A percentile compares a stretch with the other conserved stretches of the same genome.
These are phyloP conservation scores for Spisula solida DNA, from an alignment of 2,888 invertebrate species.

Conservation along the genomic window DNA sequence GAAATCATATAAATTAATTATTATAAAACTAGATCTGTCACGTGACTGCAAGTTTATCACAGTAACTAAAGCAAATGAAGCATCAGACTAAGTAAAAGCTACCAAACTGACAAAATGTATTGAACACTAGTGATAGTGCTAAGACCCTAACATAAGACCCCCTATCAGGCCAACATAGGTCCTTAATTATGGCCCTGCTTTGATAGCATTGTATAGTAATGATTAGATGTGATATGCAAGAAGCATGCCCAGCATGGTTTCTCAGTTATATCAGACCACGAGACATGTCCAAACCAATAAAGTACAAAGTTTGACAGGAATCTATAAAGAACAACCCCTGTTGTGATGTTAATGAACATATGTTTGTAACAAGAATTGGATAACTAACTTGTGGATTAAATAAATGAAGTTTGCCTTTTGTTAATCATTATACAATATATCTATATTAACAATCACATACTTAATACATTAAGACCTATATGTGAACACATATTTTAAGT, in stretches of 20 bases:
- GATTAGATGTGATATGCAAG: not conserved
- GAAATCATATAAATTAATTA: not conserved
- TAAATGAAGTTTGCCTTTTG: not conserved
- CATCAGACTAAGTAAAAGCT: slow-evolving; percentile 22
- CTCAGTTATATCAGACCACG: not conserved
- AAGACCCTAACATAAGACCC: slow-evolving; percentile 37
- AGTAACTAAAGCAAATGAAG: slow-evolving; percentile 18
- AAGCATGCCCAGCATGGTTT: not conserved
- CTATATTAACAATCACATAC: too few species aligned
- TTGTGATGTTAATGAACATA: not conserved
- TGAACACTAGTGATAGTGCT: not conserved
- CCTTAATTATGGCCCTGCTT: slow-evolving; percentile 4
- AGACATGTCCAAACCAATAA: slow-evolving; percentile 24
- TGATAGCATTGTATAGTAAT: not conserved
- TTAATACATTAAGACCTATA: not conserved
- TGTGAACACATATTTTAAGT: not conserved
- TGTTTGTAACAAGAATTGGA: not conserved
- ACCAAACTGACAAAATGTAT: slow-evolving; percentile 35
- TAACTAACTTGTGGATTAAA: not conserved
- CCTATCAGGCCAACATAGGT: slow-evolving; percentile 35
- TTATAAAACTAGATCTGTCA: slow-evolving; percentile 5
- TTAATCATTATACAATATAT: not conserved
- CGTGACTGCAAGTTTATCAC: slow-evolving; percentile 34
- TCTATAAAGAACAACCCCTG: not conserved
- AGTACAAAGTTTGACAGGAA: slow-evolving; percentile 6